Percentiles rank a stretch among this genome's conserved stretches.
Evolutionary conservation across 92 coral and sea anemone genomes (phyloP).

Genomic region (Palythoa grandis): DNA sequence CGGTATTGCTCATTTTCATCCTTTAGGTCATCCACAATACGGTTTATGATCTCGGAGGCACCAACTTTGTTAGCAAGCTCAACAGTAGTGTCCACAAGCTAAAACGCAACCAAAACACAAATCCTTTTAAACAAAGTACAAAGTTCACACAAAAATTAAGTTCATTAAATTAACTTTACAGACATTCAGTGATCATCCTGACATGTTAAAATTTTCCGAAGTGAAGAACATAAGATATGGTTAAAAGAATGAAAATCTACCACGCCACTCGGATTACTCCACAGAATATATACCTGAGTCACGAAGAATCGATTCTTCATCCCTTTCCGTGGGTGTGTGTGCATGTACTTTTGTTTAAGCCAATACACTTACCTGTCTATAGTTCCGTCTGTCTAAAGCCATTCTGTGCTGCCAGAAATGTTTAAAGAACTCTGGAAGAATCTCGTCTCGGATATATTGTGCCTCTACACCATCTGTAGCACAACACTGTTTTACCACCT

Average conservation of each 20-base stretch:
- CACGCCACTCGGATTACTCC: no score
- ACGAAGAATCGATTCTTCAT: no score
- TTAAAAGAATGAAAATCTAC: no score
- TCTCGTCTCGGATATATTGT: conserved; percentile 97
- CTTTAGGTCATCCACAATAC: conserved; percentile 96
- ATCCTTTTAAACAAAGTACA: neutral
- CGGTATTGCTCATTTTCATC: conserved; percentile 99
- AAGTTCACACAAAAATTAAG: neutral
- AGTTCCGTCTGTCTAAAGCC: conserved; percentile 98
- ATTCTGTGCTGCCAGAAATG: conserved; percentile 99
- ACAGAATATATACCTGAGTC: no score
- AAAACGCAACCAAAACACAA: neutral
- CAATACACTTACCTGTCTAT: conserved; percentile 76
- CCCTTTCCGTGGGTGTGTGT: neutral
- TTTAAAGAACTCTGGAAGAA: conserved; percentile 98
- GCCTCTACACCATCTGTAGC: conserved; percentile 99
- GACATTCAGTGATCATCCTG: no score
- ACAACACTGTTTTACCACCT: conserved; percentile 99
- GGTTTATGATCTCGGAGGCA: conserved; percentile 93
- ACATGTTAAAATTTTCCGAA: no score
- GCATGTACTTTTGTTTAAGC: no score
- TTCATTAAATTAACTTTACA: no score
- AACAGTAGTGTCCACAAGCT: conserved; percentile 98
- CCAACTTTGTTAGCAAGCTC: conserved; percentile 99
- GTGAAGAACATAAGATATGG: no score